phyloP scores from a whole-genome alignment of 2,113 vertebrate genomes.

The Lycaon pictus region DNA sequence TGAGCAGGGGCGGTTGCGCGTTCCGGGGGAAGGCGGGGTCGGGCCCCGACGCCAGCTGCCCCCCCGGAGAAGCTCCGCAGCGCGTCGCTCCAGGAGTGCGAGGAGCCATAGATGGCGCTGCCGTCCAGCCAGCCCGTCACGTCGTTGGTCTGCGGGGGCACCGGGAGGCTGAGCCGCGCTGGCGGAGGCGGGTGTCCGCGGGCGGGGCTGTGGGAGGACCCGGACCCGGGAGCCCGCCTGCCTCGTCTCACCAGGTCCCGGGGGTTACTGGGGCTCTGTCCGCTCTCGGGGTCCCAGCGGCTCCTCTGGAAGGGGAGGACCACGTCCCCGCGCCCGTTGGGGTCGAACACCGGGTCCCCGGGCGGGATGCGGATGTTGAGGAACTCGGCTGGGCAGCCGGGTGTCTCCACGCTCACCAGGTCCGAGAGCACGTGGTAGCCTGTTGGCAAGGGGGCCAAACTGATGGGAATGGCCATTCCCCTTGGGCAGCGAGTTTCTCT shows the following conservation, averaged over 20 bases:
- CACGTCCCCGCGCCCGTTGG: constrained; percentile 83
- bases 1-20: constrained; percentile 80
- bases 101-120: constrained; percentile 97
- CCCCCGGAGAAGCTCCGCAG: constrained; percentile 93
- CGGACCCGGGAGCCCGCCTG: not conserved
- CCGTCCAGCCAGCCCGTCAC: constrained; percentile 97
- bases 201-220: not conserved
- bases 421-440: constrained; percentile 93
- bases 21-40: constrained; percentile 86
- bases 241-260: constrained; percentile 88
- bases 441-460: constrained; percentile 84
- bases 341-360: constrained; percentile 93
- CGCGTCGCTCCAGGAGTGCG: constrained; percentile 94
- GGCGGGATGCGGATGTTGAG: constrained; percentile 92
- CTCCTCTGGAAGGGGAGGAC: constrained; percentile 93
- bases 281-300: constrained; percentile 90
- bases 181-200: constrained; percentile 73
- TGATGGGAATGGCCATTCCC: constrained; percentile 82
- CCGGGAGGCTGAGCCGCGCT: fast-evolving
- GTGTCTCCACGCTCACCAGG: constrained; percentile 86
- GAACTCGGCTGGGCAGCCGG: constrained; percentile 94
- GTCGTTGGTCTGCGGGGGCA: constrained; percentile 89
- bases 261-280: constrained; percentile 95
- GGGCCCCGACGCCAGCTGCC: constrained; percentile 88
- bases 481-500: constrained; percentile 83